Percentiles rank a stretch among this genome's conserved stretches.
Evolutionary conservation across 2,113 vertebrate genomes (phyloP).

Genomic region (Turdus rufiventris): DNA sequence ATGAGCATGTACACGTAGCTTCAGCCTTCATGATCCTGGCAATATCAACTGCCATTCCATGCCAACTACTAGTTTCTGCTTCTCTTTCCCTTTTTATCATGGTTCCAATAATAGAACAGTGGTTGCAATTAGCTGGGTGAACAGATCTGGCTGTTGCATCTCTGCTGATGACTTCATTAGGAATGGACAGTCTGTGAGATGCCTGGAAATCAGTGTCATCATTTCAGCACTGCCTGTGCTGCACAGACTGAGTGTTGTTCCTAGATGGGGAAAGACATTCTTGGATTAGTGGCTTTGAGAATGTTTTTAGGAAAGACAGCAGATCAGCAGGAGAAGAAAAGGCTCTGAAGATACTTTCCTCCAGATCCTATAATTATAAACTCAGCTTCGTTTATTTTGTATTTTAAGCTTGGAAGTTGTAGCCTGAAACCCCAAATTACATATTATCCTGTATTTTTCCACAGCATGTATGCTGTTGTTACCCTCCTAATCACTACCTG

Average conservation of each 20-base stretch:
- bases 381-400: not conserved
- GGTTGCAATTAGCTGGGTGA: not conserved
- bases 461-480: not conserved
- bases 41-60: not conserved
- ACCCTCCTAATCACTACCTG: not conserved
- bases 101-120: not conserved
- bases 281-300: not conserved
- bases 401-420: slow-evolving; percentile 36
- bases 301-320: not conserved
- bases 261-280: not conserved
- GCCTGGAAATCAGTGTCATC: not conserved
- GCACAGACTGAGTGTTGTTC: not conserved
- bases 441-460: not conserved
- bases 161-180: slow-evolving; percentile 27
- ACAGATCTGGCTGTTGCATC: not conserved
- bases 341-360: not conserved
- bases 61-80: not conserved
- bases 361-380: not conserved
- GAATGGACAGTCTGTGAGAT: not conserved
- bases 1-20: not conserved
- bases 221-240: not conserved
- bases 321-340: not conserved
- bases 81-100: not conserved
- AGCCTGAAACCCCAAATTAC: slow-evolving; percentile 21
- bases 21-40: not conserved